Base-by-base conservation (phyloP, 1,140 invertebrate species). In the Drosophila suzukii region DNA sequence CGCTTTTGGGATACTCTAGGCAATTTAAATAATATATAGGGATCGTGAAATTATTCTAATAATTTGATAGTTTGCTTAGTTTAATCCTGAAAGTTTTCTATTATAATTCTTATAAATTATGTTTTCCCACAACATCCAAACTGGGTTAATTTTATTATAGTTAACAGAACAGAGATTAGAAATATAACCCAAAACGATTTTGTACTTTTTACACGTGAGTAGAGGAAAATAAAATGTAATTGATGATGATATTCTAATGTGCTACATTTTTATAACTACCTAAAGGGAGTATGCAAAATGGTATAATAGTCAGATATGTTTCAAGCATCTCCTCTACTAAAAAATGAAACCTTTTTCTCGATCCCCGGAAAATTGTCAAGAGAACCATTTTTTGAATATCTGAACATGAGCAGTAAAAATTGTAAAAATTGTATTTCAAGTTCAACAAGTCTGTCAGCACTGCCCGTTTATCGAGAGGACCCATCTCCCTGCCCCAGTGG, bases 351-450 rank as follows among this genome's bases (percentile, higher is more conserved):
- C 2, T 15, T 3, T 43, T 7, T 15, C 41, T 7, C 7, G 3
- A 36, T 32, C 41, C 58, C 61, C 32, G 0, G 6, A 2, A 54
- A 60, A 4, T 39, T 8, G n/a, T 44, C 4, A 10, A 57, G 15
- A 36, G 15, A 44, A 34, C 34, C 30, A 15, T 32, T 41, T 63
- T 50, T 17, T 59, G 24, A 53, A 20, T 66, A 17, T 11, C 59
- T 27, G 24, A 38, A 34, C 24, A 68, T 30, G 49, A 27, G 27
- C 24, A 24, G 36, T 30, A 15, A 20, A 62, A 49, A 24, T 43
- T 49, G 47, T 34, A 54, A 36, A 73, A 51, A 73, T 60, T 53
- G 66, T 55, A 44, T 51, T 74, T 74, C 58, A 75, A 74, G 72
- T 74, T 75, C 72, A 65, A 65, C 51, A 34, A 39, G 44, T 51